These are phyloP conservation scores for Gymnothorax reevesii DNA, from an alignment of 2,797 vertebrate species.

Conservation along the genomic window DNA sequence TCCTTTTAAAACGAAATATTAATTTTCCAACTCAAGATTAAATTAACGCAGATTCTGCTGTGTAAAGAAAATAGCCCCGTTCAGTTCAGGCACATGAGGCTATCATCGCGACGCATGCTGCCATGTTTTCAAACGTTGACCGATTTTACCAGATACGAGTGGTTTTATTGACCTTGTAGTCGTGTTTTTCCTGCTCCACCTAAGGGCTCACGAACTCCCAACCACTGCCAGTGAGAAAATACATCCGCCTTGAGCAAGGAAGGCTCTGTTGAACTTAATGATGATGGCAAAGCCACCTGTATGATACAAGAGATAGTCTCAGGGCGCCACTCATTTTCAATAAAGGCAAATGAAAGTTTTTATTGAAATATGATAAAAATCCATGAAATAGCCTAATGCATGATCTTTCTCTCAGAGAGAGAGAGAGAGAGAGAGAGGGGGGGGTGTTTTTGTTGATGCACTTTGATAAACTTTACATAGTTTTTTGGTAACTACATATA, in stretches of 20 bases:
- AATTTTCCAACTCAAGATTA: background rate
- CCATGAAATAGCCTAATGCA: no score
- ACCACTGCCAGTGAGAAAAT: background rate
- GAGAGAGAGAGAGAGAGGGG: no score
- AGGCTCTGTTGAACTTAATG: background rate
- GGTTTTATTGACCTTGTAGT: background rate
- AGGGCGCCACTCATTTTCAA: background rate
- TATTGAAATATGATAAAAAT: background rate
- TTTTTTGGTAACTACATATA: no score
- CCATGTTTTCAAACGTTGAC: background rate
- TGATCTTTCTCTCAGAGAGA: no score
- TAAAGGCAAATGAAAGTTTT: background rate
- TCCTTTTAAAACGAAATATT: conserved; percentile 20
- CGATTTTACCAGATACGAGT: background rate
- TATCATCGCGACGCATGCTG: background rate
- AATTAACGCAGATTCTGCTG: background rate
- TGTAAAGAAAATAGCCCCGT: background rate
- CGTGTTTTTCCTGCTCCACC: background rate
- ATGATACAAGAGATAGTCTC: background rate
- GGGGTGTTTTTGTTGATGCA: no score
- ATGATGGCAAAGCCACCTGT: background rate
- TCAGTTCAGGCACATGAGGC: background rate
- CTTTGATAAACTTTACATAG: no score
- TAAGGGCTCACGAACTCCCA: background rate
- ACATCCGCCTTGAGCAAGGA: background rate